Conservation (phyloP, 1,140 invertebrate genomes). For the Gryllus bimaculatus region DNA sequence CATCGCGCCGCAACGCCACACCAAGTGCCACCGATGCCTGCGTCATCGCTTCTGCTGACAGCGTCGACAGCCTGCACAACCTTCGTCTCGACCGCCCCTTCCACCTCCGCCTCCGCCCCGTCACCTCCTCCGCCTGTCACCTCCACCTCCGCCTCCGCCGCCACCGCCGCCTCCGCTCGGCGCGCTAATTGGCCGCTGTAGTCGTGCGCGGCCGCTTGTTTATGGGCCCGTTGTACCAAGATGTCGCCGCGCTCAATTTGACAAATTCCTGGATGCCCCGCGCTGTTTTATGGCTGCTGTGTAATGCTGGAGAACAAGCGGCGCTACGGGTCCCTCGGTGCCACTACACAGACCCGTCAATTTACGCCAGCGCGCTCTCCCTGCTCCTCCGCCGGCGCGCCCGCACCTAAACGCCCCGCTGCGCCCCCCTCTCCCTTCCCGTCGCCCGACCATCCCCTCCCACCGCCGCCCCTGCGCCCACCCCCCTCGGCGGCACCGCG, state of each 20-base stretch:
- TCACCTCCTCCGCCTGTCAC: not conserved
- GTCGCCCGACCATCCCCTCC: no score
- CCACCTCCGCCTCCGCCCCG: no score
- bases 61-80: not conserved
- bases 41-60: not conserved
- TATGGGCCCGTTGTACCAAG: not conserved
- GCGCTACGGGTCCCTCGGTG: not conserved
- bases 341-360: not conserved
- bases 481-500: not conserved
- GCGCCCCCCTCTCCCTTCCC: not conserved
- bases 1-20: no score
- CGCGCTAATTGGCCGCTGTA: not conserved
- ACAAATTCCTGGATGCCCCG: not conserved
- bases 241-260: not conserved
- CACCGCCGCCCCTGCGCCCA: not conserved
- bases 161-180: not conserved
- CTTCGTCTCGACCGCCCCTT: not conserved
- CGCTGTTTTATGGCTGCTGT: slow-evolving; percentile 3
- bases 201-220: not conserved
- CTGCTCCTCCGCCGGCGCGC: no score
- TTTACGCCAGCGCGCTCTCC: not conserved
- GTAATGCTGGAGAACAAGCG: not conserved
- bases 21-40: no score
- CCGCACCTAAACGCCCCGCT: not conserved
- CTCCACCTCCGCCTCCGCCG: no score